These are phyloP conservation scores for Hypsopygia costalis DNA, from an alignment of 2,888 invertebrate genomes.

Conservation along the genomic window DNA sequence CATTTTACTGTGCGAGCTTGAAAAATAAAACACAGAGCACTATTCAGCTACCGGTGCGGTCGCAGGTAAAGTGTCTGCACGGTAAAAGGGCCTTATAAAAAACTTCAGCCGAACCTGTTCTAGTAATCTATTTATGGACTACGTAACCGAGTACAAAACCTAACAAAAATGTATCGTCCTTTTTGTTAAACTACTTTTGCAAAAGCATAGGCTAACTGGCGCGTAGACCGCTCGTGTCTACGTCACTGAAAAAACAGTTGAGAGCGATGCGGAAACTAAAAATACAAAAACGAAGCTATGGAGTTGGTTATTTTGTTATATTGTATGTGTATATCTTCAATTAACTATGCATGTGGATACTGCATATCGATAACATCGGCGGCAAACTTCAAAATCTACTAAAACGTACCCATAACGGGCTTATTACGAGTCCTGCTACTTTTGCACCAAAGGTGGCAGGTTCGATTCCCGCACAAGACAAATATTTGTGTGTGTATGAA, in stretches of 20 bases:
- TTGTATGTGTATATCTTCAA: no score
- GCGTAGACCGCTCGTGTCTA: neutral
- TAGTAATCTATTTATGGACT: slow-evolving; percentile 30
- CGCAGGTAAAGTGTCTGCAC: slow-evolving; percentile 44
- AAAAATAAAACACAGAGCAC: slow-evolving; percentile 65
- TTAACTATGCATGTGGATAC: no score
- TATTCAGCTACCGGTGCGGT: slow-evolving; percentile 54
- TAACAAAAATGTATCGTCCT: slow-evolving; percentile 12
- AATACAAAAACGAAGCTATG: no score
- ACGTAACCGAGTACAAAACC: neutral
- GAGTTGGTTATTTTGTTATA: no score
- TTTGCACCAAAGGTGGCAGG: no score
- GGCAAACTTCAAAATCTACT: no score
- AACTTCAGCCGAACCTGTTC: slow-evolving; percentile 30
- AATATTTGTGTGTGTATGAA: no score
- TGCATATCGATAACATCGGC: no score
- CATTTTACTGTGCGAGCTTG: slow-evolving; percentile 66
- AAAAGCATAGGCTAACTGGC: neutral
- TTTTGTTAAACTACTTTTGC: neutral
- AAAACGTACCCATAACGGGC: no score
- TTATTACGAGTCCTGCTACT: no score
- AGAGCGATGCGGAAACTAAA: neutral
- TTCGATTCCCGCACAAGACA: no score
- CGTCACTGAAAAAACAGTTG: neutral
- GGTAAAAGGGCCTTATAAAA: slow-evolving; percentile 41